Conservation (phyloP, 1,140 invertebrate genomes). For the Diabrotica virgifera region DNA sequence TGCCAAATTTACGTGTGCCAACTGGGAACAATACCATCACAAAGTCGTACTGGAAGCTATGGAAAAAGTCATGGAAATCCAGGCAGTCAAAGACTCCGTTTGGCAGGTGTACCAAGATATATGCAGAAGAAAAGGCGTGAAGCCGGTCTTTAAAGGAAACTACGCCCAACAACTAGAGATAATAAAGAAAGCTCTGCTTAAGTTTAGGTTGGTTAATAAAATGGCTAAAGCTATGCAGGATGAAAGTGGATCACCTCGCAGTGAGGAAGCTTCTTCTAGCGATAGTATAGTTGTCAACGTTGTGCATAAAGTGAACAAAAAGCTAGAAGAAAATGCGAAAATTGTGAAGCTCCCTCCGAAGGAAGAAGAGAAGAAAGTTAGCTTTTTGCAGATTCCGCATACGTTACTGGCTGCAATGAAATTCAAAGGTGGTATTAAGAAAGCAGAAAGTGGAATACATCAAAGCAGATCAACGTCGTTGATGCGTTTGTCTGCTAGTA, state of each 20-base stretch:
- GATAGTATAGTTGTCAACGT: constrained; percentile 7
- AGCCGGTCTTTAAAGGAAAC: constrained; percentile 12
- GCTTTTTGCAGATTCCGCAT: too few relatives aligned
- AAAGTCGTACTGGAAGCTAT: not conserved
- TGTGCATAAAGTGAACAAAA: not conserved
- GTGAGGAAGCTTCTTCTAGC: constrained; percentile 12
- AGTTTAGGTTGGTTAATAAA: constrained; percentile 25
- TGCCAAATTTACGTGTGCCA: constrained; percentile 14
- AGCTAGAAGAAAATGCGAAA: not conserved
- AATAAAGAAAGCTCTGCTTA: constrained; percentile 26
- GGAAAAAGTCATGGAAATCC: constrained; percentile 4
- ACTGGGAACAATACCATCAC: constrained; percentile 26
- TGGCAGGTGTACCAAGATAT: constrained; percentile 26
- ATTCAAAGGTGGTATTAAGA: too few relatives aligned
- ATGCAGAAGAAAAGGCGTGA: constrained; percentile 24
- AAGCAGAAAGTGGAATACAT: too few relatives aligned
- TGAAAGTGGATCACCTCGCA: not conserved
- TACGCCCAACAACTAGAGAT: constrained; percentile 23
- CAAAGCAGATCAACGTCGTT: too few relatives aligned
- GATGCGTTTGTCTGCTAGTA: too few relatives aligned
- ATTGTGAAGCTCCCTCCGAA: too few relatives aligned
- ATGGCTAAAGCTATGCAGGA: constrained; percentile 16
- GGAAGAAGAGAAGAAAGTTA: too few relatives aligned
- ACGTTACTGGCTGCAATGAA: too few relatives aligned
- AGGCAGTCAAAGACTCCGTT: constrained; percentile 17